These are phyloP conservation scores for Drosophila subquinaria DNA, from an alignment of 2,888 invertebrate genomes.

Conservation along the genomic window DNA sequence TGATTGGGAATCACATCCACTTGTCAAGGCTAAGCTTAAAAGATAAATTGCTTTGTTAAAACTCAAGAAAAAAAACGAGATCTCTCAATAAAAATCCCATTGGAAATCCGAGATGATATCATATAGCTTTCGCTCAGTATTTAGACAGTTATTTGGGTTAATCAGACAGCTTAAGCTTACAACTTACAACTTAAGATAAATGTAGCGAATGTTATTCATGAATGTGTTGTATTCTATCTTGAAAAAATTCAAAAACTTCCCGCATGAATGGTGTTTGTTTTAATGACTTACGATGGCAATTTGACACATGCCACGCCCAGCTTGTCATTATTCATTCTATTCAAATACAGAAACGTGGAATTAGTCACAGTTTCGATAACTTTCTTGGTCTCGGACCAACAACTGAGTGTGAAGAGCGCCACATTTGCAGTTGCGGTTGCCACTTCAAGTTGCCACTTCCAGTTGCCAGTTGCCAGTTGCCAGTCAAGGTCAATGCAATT, in stretches of 20 bases:
- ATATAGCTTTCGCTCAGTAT: conserved; percentile 6
- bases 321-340: conserved; percentile 72
- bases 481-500: conserved; percentile 40
- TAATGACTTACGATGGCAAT: conserved; percentile 45
- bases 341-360: conserved; percentile 22
- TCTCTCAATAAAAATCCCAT: background rate
- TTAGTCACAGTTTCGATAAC: conserved; percentile 26
- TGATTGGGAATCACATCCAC: background rate
- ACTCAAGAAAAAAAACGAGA: background rate
- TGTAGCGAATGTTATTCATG: conserved; percentile 1
- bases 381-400: conserved; percentile 7
- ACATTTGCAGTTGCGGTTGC: conserved; percentile 13
- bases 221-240: conserved; percentile 7
- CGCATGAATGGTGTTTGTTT: conserved; percentile 49
- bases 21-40: background rate
- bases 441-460: conserved; percentile 2
- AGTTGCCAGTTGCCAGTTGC: conserved; percentile 12
- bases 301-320: conserved; percentile 73
- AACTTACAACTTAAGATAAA: background rate
- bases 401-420: conserved; percentile 7
- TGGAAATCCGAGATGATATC: background rate
- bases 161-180: background rate
- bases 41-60: background rate
- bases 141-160: conserved; percentile 10
- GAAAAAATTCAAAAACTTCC: background rate